Evolutionary conservation across 1,140 invertebrate genomes (phyloP).

Genomic region (Macrotrachela quadricornifera): DNA sequence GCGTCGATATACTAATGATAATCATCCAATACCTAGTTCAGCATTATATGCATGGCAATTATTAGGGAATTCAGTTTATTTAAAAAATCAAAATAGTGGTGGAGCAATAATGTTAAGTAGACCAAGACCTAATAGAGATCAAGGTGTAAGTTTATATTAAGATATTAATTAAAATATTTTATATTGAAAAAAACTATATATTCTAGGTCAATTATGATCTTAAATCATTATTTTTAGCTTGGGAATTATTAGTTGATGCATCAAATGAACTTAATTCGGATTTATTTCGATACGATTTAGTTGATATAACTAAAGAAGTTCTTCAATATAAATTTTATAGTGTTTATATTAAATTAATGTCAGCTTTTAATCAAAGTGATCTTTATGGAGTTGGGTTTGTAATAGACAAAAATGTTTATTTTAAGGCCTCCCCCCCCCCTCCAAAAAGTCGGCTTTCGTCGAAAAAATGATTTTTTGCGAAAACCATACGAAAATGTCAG

Average conservation of each 20-base stretch:
- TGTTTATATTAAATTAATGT: slow-evolving; percentile 40
- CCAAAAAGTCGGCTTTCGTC: too few relatives aligned
- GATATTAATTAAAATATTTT: not conserved
- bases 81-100: not conserved
- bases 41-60: not conserved
- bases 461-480: too few relatives aligned
- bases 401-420: too few relatives aligned
- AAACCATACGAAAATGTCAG: too few relatives aligned
- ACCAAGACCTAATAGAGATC: not conserved
- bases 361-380: slow-evolving; percentile 32
- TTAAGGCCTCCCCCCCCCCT: too few relatives aligned
- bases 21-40: not conserved
- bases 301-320: slow-evolving; percentile 60
- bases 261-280: not conserved
- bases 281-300: slow-evolving; percentile 45
- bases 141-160: not conserved
- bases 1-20: not conserved
- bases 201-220: not conserved
- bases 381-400: slow-evolving; percentile 12
- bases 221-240: slow-evolving; percentile 30
- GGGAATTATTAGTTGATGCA: slow-evolving; percentile 30
- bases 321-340: slow-evolving; percentile 47
- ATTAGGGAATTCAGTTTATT: not conserved
- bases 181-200: not conserved
- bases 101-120: not conserved